Conservation (phyloP, 2,113 vertebrate genomes). For the Pygoscelis adeliae region DNA sequence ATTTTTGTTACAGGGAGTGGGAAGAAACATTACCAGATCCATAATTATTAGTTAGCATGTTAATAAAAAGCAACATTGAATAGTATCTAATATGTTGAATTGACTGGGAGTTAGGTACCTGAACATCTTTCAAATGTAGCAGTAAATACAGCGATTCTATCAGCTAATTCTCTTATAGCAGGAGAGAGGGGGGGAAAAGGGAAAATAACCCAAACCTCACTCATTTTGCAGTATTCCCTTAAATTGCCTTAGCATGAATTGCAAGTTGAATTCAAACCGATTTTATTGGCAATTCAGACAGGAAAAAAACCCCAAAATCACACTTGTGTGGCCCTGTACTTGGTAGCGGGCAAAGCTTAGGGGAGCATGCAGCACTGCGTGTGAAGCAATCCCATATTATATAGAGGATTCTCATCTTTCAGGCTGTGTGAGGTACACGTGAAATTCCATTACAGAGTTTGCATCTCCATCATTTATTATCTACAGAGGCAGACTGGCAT, state of each 20-base stretch:
- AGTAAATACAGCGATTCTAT: background rate
- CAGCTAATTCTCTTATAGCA: background rate
- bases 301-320: background rate
- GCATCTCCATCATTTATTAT: conserved; percentile 47
- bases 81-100: background rate
- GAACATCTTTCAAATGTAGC: background rate
- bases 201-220: background rate
- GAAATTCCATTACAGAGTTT: conserved; percentile 51
- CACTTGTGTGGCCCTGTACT: background rate
- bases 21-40: background rate
- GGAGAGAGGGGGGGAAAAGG: fast-evolving
- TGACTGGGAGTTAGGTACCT: background rate
- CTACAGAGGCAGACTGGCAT: background rate
- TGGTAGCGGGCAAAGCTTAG: background rate
- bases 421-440: background rate
- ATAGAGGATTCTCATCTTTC: background rate
- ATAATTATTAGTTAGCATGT: background rate
- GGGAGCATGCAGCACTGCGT: background rate
- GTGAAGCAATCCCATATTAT: background rate
- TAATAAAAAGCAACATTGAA: background rate
- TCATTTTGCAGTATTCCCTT: background rate
- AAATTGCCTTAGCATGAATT: background rate
- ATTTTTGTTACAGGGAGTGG: background rate
- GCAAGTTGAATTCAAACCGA: background rate
- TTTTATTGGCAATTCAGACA: background rate